Conservation (phyloP, 2,797 vertebrate species). For the Gymnothorax javanicus region DNA sequence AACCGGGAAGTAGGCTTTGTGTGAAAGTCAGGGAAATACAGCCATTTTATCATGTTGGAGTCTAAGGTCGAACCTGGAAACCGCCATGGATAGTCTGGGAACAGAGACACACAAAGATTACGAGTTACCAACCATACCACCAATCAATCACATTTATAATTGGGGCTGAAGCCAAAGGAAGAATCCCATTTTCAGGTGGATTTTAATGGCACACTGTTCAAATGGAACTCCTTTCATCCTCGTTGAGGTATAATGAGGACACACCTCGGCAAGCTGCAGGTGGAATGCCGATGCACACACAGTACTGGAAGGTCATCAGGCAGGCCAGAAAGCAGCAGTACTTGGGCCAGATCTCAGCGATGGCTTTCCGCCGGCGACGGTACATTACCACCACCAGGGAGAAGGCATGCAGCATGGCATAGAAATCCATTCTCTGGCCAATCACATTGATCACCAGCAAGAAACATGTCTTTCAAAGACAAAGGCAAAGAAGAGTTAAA, state of each 20-base stretch:
- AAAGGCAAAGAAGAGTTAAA: not conserved
- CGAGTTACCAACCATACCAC: not conserved
- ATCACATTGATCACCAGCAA: conserved; percentile 93
- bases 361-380: conserved; percentile 92
- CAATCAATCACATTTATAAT: not conserved
- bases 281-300: conserved; percentile 93
- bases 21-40: conserved; percentile 92
- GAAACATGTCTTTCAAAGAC: conserved; percentile 84
- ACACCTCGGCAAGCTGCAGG: conserved; percentile 93
- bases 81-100: conserved; percentile 95
- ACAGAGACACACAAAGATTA: conserved; percentile 23
- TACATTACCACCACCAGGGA: conserved; percentile 88
- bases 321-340: conserved; percentile 96
- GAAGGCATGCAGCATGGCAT: conserved; percentile 91
- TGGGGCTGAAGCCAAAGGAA: too few relatives aligned
- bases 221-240: conserved; percentile 1
- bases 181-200: not conserved
- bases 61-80: conserved; percentile 75
- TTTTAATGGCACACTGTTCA: not conserved
- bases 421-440: conserved; percentile 98
- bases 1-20: conserved; percentile 84
- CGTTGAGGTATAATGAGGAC: conserved; percentile 34
- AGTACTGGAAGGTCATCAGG: conserved; percentile 93
- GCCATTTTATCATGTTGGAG: conserved; percentile 95
- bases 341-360: conserved; percentile 96